Base-by-base conservation (phyloP, 2,113 vertebrate species). In the Calyptommatus sinebrachiatus region DNA sequence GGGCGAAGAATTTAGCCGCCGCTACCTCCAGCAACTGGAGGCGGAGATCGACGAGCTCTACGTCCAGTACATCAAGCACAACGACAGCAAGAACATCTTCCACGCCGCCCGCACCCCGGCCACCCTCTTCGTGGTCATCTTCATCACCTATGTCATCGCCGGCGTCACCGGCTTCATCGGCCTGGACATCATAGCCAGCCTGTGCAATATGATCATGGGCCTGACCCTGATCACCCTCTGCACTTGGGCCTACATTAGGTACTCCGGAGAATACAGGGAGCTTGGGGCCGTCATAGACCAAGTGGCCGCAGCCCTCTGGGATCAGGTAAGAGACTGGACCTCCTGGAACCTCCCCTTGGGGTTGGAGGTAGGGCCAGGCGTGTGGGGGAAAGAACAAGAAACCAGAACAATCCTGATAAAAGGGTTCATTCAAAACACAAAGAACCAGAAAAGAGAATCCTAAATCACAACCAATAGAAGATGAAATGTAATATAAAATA, bases 11-110 rank as follows among this genome's bases (percentile, higher is more conserved):
- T 99, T 99, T 91, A 99, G 98, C 93, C 96, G 98, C 0, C 96
- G 97, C 63, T 99, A 99, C 96, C 94, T 99, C 87, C 97, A 97
- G 90, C 98, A 99, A 91, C 94, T 99, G 94, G 97, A 99, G 91
- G 92, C 84, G 0, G 98, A 99, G 87, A 94, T 99, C 6, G 98
- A 99, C 21, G 98, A 99, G 96, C 95, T 99, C 76, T 99, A 99
- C 71, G 93, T 99, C 83, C 98, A 99, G 92, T 99, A 99, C 89
- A 98, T 99, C 94, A 99, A 99, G 86, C 98, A 99, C 97, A 99
- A 99, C 61, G 98, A 99, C 92, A 99, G 98, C 96, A 99, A 99
- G 95, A 99, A 99, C 94, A 99, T 99, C 96, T 99, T 99, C 95
- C 98, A 99, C 0, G 98, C 98, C 0, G 98, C 98, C 53, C 97